Base-by-base conservation (phyloP, 2,797 vertebrate genomes). In the Peromyscus eremicus region DNA sequence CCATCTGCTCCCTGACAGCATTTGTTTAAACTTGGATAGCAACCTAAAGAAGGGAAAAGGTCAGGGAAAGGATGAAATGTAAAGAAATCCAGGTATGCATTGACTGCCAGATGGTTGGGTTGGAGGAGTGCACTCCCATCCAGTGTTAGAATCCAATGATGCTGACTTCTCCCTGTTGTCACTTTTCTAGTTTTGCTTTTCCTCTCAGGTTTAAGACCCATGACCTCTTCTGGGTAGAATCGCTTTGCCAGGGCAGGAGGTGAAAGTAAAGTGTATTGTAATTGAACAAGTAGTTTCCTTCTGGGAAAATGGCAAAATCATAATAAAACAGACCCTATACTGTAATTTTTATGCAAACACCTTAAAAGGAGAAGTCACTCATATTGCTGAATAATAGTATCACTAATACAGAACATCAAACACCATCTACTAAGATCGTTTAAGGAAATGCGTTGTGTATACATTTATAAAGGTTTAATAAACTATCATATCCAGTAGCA, bases 101-200 rank as follows among this genome's bases (percentile, higher is more conserved):
- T 94, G 32, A 68, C 76, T 86, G 57, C 97, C 98, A 98, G 98
- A 98, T 98, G 98, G 98, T 97, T 97, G 81, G 29, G 27, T 90
- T 94, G n/a, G 29, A 92, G 93, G 82, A 60, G 17, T 46, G 32
- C 90, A 84, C 82, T 84, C 93, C 46, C 1, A 88, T 91, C 94
- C 79, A 84, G 84, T 98, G 66, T 93, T 91, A 60, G 92, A 96
- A 96, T 1, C 6, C 93, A 1, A 14, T 92, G n/a, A 92, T 93
- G 11, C 7, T 95, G 89, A 98, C 95, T 94, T 89, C 68, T 27
- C 64, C 71, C 40, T 43, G 76, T 91, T 97, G 97, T 98, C 60
- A 46, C 90, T 82, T 91, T 29, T 81, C 2, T 25, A 77, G 71
- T n/a, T 49, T 52, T 89, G 96, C 49, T 12, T 92, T 86, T 66